These are phyloP conservation scores for Ganaspis brasiliensis DNA, from an alignment of 2,888 invertebrate genomes.

Conservation along the genomic window DNA sequence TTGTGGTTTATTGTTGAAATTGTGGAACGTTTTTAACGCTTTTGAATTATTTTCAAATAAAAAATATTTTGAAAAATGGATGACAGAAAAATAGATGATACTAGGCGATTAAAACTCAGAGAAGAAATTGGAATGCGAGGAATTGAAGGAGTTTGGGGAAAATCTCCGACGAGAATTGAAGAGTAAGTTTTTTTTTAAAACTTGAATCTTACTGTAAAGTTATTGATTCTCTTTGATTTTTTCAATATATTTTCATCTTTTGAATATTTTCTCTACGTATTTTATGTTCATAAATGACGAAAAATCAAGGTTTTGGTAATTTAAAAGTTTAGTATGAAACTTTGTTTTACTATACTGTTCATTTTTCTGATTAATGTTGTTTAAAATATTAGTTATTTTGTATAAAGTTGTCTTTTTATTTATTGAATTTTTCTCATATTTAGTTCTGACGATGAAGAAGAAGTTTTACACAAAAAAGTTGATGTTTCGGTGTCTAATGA, in stretches of 20 bases:
- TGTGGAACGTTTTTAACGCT: no score
- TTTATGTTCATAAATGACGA: no score
- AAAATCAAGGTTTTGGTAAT: no score
- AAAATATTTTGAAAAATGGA: no score
- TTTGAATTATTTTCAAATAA: no score
- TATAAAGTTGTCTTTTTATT: not conserved
- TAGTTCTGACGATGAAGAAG: conserved; percentile 79
- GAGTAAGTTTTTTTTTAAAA: no score
- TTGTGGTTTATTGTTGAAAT: no score
- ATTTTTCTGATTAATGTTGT: no score
- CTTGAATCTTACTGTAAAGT: no score
- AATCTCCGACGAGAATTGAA: conserved; percentile 85
- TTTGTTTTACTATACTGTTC: no score
- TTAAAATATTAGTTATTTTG: not conserved
- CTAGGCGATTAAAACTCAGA: conserved; percentile 84
- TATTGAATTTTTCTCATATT: conserved; percentile 36
- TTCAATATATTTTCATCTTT: not conserved
- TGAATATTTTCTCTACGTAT: conserved; percentile 10
- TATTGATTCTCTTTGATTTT: not conserved
- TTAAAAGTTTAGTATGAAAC: no score
- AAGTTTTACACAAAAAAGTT: conserved; percentile 79
- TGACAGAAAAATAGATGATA: conserved; percentile 83
- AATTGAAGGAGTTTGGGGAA: conserved; percentile 87
- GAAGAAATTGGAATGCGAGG: conserved; percentile 89
- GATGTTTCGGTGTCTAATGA: conserved; percentile 81